Conservation (phyloP, 2,113 vertebrate genomes). For the Strix aluco region DNA sequence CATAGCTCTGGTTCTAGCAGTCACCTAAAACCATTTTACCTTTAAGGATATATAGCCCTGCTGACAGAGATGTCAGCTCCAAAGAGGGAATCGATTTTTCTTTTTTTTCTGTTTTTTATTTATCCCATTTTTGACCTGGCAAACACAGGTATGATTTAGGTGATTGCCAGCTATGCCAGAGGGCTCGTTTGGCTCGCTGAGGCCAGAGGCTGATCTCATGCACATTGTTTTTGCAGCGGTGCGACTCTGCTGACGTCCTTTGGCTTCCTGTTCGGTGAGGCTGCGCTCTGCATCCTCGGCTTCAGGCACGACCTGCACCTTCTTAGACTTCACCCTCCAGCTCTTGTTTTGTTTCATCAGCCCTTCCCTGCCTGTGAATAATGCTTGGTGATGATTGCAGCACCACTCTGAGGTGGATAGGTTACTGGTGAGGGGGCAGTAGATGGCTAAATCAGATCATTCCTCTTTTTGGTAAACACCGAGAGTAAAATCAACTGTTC, state of each 20-base stretch:
- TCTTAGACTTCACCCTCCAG: background rate
- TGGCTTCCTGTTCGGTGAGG: slow-evolving; percentile 4
- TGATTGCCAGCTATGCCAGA: background rate
- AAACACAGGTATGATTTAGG: background rate
- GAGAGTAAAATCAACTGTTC: background rate
- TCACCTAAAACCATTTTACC: background rate
- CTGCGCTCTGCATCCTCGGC: background rate
- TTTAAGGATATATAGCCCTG: background rate
- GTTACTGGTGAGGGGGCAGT: background rate
- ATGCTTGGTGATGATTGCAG: background rate
- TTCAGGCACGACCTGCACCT: background rate
- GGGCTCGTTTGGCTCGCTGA: background rate
- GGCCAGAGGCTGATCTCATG: background rate
- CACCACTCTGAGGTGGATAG: background rate
- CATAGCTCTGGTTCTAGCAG: background rate
- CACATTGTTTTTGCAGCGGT: background rate
- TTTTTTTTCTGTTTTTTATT: background rate
- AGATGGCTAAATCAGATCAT: slow-evolving; percentile 1
- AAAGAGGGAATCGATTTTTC: background rate
- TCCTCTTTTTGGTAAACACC: background rate
- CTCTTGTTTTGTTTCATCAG: background rate
- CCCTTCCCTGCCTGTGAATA: background rate
- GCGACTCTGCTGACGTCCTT: background rate
- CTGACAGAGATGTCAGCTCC: background rate
- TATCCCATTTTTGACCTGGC: background rate